Base-by-base conservation (phyloP, 2,888 invertebrate species). In the Eristalis tenax region DNA sequence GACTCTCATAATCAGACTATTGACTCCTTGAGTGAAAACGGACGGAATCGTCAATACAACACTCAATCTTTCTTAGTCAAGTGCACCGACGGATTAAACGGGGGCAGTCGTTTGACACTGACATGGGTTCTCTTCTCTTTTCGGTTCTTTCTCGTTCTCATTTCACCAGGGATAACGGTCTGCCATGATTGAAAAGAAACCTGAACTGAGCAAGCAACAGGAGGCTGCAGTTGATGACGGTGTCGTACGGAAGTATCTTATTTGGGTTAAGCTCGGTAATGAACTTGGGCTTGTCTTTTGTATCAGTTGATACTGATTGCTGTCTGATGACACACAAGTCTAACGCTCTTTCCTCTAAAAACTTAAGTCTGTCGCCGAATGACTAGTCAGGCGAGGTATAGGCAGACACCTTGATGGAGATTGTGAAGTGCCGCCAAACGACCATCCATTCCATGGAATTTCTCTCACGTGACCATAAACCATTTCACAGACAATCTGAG, bases 1-100 rank as follows among this genome's bases (percentile, higher is more conserved):
- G 6, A 32, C 32, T 4, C 32, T 40, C 38, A 13, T 57, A 50
- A 69, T 50, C 69, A n/a, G 68, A 69, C 18, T 63, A 18, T 69
- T 77, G 76, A 76, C 68, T 43, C 66, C 43, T 15, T 56, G 56
- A 23, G 28, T 56, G 35, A 15, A 69, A 28, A 59, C 23, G 18
- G 22, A 43, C 6, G 23, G n/a, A 70, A 38, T 23, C 15, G 11
- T 32, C n/a, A 50, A 13, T n/a, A 40, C n/a, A 11, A 38, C 61
- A 50, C 35, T 63, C 69, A 50, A 69, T 69, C 69, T 11, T 64
- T 68, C 32, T 22, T 61, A 10, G 13, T 26, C 63, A n/a, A 63
- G 56, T 77, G 63, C n/a, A 50, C 23, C 32, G 2, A 35, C 32
- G 2, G 15, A 50, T 18, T 50, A n/a, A 59, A 32, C 11, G 28